A percentile compares a stretch with the other conserved stretches of the same genome.
phyloP scores from a whole-genome alignment of 1,140 invertebrate genomes.

The Drosophila malerkotliana region DNA sequence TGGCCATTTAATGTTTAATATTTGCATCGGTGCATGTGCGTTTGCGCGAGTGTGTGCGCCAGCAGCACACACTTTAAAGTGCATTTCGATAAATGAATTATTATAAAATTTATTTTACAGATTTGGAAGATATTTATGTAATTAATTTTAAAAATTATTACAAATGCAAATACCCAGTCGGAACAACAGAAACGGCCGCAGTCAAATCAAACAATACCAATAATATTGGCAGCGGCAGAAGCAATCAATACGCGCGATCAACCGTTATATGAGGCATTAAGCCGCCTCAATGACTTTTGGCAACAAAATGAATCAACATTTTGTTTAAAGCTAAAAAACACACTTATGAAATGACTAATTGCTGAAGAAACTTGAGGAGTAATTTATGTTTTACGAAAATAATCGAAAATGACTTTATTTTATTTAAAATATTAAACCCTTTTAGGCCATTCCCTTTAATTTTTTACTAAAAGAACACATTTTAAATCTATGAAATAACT shows the following conservation, averaged over 20 bases:
- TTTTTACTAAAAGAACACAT: neutral
- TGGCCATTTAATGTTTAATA: conserved; percentile 82
- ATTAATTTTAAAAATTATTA: conserved; percentile 83
- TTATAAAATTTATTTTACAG: conserved; percentile 82
- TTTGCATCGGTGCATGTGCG: conserved; percentile 34
- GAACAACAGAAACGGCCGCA: conserved; percentile 23
- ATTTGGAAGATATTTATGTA: conserved; percentile 78
- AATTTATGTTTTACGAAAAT: conserved; percentile 10
- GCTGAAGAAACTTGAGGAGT: conserved; percentile 9
- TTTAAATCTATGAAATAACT: neutral
- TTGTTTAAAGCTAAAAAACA: conserved; percentile 40
- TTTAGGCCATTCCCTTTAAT: neutral
- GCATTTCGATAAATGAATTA: conserved; percentile 81
- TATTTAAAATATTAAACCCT: too few relatives aligned
- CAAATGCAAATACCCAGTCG: conserved; percentile 67
- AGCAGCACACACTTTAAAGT: conserved; percentile 64
- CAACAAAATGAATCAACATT: conserved; percentile 74
- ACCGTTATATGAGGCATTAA: conserved; percentile 63
- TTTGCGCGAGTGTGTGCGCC: conserved; percentile 23
- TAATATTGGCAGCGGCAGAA: conserved; percentile 8
- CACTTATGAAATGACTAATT: conserved; percentile 8
- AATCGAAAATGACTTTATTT: neutral
- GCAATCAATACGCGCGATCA: conserved; percentile 60
- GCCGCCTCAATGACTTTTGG: conserved; percentile 69
- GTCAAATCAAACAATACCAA: conserved; percentile 29